Evolutionary conservation across 2,888 invertebrate genomes (phyloP).

Genomic region (Steinernema hermaphroditum): DNA sequence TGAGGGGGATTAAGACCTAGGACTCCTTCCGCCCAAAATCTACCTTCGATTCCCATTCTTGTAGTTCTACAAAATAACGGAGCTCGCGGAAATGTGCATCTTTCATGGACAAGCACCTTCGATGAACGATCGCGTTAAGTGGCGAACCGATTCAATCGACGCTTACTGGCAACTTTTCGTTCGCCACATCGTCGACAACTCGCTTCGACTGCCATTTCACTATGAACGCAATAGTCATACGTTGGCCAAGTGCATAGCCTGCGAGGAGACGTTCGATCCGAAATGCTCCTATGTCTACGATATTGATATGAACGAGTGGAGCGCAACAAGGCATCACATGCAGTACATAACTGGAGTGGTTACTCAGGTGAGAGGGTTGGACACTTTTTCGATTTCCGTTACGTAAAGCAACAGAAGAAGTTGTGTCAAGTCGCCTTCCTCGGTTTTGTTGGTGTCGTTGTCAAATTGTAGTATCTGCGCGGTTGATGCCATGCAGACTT

Average conservation of each 20-base stretch:
- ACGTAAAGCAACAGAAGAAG: too few species aligned
- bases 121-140: conserved; percentile 41
- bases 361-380: conserved; percentile 16
- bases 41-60: too few species aligned
- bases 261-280: conserved; percentile 59
- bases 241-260: conserved; percentile 58
- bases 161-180: conserved; percentile 58
- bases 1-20: too few species aligned
- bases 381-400: too few species aligned
- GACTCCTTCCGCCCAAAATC: too few species aligned
- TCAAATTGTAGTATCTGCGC: too few species aligned
- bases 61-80: conserved; percentile 46
- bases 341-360: conserved; percentile 54
- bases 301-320: conserved; percentile 58
- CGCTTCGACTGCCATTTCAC: conserved; percentile 56
- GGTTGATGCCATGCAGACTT: too few species aligned
- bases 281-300: conserved; percentile 58
- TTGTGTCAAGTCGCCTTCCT: too few species aligned
- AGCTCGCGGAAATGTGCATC: conserved; percentile 47
- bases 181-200: conserved; percentile 57
- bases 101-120: conserved; percentile 21
- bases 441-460: too few species aligned
- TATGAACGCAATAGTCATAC: conserved; percentile 60
- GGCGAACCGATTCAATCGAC: conserved; percentile 56
- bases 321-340: conserved; percentile 60